Evolutionary conservation across 1,140 invertebrate species (phyloP).

Genomic region (Neodiprion fabricii): DNA sequence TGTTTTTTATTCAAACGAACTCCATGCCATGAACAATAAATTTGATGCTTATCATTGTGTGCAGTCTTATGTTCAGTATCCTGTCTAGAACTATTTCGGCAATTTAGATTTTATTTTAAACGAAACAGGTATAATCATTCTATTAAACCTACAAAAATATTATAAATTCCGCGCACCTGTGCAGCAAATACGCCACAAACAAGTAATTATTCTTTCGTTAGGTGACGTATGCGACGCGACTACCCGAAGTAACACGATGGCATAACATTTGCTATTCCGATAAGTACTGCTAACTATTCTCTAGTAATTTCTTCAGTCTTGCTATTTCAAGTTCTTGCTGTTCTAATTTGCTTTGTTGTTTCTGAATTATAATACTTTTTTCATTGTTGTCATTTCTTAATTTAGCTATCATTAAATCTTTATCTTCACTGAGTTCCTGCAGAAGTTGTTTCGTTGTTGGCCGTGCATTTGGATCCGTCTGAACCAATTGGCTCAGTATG

Average conservation of each 20-base stretch:
- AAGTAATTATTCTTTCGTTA: neutral
- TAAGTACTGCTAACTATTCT: neutral
- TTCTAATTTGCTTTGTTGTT: slow-evolving; percentile 29
- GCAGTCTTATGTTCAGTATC: too few relatives aligned
- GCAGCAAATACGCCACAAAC: too few relatives aligned
- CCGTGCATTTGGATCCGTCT: slow-evolving; percentile 38
- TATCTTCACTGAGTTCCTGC: slow-evolving; percentile 35
- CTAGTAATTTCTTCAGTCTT: slow-evolving; percentile 12
- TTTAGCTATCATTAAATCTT: slow-evolving; percentile 35
- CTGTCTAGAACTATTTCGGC: too few relatives aligned
- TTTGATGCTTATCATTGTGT: neutral
- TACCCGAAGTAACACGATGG: too few relatives aligned
- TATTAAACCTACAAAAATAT: too few relatives aligned
- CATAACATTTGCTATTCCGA: too few relatives aligned
- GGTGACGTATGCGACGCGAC: too few relatives aligned
- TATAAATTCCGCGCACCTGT: too few relatives aligned
- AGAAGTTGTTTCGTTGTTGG: slow-evolving; percentile 41
- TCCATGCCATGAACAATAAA: neutral
- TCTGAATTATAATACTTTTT: slow-evolving; percentile 33
- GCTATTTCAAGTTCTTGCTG: slow-evolving; percentile 27
- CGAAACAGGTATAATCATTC: too few relatives aligned
- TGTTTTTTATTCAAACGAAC: too few relatives aligned
- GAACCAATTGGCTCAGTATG: slow-evolving; percentile 37
- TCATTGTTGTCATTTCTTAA: slow-evolving; percentile 35
- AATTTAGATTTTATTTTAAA: too few relatives aligned